phyloP scores from a whole-genome alignment of 2,797 vertebrate genomes.

The Acanthornis magna region DNA sequence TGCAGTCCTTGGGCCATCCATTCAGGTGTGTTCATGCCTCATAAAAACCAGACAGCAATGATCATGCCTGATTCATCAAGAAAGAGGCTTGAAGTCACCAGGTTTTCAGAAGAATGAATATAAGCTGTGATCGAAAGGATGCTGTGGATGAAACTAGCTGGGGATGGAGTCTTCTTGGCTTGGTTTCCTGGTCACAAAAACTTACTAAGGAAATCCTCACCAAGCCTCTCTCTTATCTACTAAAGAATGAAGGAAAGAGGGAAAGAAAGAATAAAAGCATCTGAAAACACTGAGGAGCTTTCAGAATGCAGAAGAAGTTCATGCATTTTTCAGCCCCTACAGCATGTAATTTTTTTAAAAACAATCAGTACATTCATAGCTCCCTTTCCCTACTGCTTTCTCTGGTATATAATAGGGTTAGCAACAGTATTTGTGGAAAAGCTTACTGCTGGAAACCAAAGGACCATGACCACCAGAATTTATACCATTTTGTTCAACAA shows the following conservation, averaged over 20 bases:
- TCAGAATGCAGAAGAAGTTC: neutral
- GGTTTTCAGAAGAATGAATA: neutral
- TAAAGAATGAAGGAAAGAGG: neutral
- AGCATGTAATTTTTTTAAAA: neutral
- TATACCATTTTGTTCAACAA: neutral
- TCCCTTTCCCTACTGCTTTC: neutral
- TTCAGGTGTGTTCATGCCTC: neutral
- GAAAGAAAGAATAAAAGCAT: neutral
- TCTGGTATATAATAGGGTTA: neutral
- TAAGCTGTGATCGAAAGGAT: neutral
- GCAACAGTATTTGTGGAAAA: neutral
- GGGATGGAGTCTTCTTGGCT: neutral
- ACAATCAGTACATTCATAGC: neutral
- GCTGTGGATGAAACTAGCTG: neutral
- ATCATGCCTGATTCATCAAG: neutral
- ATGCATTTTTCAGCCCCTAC: neutral
- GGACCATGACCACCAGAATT: neutral
- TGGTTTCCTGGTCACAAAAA: neutral
- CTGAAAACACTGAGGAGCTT: neutral
- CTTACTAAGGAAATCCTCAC: neutral
- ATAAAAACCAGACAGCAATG: neutral
- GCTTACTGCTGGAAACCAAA: neutral
- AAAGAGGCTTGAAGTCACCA: neutral
- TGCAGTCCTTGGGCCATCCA: neutral
- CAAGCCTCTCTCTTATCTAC: neutral